Conservation (phyloP, 2,113 vertebrate genomes). For the Crotophaga sulcirostris region DNA sequence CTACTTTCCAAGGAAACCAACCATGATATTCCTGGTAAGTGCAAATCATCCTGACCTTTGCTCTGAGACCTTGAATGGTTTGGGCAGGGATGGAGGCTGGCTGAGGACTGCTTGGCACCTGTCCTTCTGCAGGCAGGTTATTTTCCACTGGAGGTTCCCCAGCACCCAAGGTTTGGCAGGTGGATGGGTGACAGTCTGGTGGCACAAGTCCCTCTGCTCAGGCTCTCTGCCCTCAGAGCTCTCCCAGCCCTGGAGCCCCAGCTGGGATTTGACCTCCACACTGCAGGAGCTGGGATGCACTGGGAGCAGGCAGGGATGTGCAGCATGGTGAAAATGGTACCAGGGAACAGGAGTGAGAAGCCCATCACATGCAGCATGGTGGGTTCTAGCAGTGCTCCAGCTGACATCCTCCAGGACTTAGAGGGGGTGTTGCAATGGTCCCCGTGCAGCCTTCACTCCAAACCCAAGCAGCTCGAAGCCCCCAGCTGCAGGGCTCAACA, state of each 20-base stretch:
- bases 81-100: rapidly evolving
- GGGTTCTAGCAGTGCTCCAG: not conserved
- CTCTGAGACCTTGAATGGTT: rapidly evolving
- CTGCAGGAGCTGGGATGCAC: not conserved
- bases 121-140: rapidly evolving
- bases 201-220: not conserved
- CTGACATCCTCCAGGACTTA: rapidly evolving
- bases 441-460: rapidly evolving
- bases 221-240: not conserved
- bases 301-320: not conserved
- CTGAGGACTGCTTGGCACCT: rapidly evolving
- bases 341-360: rapidly evolving
- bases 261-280: rapidly evolving
- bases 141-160: not conserved
- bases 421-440: not conserved
- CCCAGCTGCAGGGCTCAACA: rapidly evolving
- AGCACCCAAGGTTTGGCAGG: not conserved
- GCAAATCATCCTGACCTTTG: not conserved
- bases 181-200: not conserved
- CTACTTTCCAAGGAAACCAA: not conserved
- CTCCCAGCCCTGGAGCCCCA: not conserved
- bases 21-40: rapidly evolving
- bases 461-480: not conserved
- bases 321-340: not conserved
- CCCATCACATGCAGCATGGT: not conserved